Base-by-base conservation (phyloP, 2,113 vertebrate genomes). In the Raphicerus campestris region DNA sequence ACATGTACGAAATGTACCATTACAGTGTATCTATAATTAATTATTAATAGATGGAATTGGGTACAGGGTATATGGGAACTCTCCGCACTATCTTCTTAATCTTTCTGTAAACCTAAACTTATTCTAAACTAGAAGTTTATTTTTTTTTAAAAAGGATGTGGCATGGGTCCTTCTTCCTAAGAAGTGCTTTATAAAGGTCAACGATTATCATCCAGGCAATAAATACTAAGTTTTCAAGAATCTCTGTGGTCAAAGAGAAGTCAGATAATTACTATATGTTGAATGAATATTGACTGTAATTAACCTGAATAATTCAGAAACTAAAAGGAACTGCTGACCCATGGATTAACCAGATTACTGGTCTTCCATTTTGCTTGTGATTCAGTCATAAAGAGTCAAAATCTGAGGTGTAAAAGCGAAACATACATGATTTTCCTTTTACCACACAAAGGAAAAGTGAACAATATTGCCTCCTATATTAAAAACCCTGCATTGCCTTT, bases 181-280 rank as follows among this genome's bases (percentile, higher is more conserved):
- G 35, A 86, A 39, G 28, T 70, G 56, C 24, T 91, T 47, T 7
- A 77, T 92, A 89, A 85, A 55, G 61, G 56, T 51, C 45, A 95
- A 82, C 4, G 49, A 32, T 80, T 87, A 83, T 70, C 82, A 82
- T 35, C 35, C 70, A 47, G 11, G 13, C 7, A 51, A 49, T 53
- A 92, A 90, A 83, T 53, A 94, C 17, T 66, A 70, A 73, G 7
- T 82, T 92, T 53, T 3, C 56, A 45, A 20, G 24, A 28, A 80
- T 82, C 17, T 95, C 73, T 87, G 42, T 66, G 24, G 45, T 14
- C 42, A 95, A 90, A 63, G 9, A 80, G 39, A 85, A 61, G 14
- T 93, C 45, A 87, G 77, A 88, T 84, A 81, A 91, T 86, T 77
- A 95, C 92, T 90, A 88, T 26, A 63, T 30, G 51, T 78, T 66